These are phyloP conservation scores for Drosophila kambysellisi DNA, from an alignment of 2,888 invertebrate species.

Conservation along the genomic window DNA sequence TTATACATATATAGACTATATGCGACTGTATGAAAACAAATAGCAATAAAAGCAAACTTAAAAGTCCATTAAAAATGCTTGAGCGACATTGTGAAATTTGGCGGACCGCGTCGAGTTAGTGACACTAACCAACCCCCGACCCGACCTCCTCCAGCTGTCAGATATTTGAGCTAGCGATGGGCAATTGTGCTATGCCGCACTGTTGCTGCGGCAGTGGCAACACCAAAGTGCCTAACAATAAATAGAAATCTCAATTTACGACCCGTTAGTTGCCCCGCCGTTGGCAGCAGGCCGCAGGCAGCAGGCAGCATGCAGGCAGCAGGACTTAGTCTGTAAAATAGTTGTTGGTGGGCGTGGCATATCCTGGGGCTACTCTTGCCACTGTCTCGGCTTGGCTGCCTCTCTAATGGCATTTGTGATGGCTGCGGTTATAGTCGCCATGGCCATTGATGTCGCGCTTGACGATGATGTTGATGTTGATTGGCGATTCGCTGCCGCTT, in stretches of 20 bases:
- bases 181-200: constrained; percentile 2
- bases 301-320: not conserved
- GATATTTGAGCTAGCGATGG: constrained; percentile 43
- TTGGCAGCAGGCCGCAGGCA: constrained; percentile 12
- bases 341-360: constrained; percentile 32
- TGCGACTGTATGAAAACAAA: constrained; percentile 47
- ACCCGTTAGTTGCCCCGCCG: constrained; percentile 66
- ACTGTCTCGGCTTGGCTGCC: constrained; percentile 41
- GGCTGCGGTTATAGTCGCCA: constrained; percentile 74
- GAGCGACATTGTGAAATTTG: constrained; percentile 69
- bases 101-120: constrained; percentile 63
- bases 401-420: constrained; percentile 78
- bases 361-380: constrained; percentile 1
- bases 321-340: constrained; percentile 22
- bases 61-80: constrained; percentile 82
- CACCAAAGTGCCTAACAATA: constrained; percentile 68
- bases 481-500: constrained; percentile 72
- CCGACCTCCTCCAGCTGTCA: constrained; percentile 18
- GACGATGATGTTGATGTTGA: constrained; percentile 79
- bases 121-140: constrained; percentile 26
- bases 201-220: constrained; percentile 39
- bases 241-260: constrained; percentile 80
- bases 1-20: not conserved
- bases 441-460: constrained; percentile 51
- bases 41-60: constrained; percentile 74